Evolutionary conservation across 1,140 invertebrate species (phyloP), one percentile per base, ranked within the genome.

Genomic region (Ceratosolen solmsi): DNA sequence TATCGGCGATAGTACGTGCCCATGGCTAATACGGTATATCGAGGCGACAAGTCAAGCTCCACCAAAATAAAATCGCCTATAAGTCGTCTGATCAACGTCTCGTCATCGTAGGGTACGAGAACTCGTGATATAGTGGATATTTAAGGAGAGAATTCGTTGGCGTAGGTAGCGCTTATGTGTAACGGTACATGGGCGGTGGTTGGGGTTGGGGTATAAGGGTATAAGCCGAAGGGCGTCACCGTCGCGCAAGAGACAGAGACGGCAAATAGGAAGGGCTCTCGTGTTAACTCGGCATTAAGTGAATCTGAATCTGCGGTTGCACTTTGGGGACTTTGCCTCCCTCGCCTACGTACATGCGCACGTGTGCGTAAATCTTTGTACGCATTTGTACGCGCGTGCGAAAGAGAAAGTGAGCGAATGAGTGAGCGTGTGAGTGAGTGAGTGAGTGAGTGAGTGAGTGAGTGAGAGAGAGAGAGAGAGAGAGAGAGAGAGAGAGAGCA

Each of bases 301-400:
- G 88, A 88, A 88, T 88, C 84, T 87, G 86, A 88, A 88, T 88
- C 84, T 88, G 86, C 79, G 87, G 87, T 84, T 84, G 83, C 85
- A 85, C 83, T 86, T 85, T 85, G 80, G 85, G 84, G 85, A 84
- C 83, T 84, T 84, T 87, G 54, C 70, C 54, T 73, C 80, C 79
- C 80, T 84, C 80, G 22, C 76, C 76, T 60, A 27, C 30, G 9
- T 2, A 33, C 30, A 22, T 13, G 41, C 41, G 41, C 41, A 46
- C 41, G 41, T 46, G 41, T 13, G 5, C 41, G 41, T 46, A 46
- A 46, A 46, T 46, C 41, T 13, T 5, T 46, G 41, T 46, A 13
- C 41, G 13, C 41, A 46, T 46, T 46, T 7, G 41, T 46, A 46
- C 13, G 41, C 41, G 13, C 41, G 41, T 7, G 41, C 13, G 41